phyloP scores from a whole-genome alignment of 2,797 vertebrate species.

The Oreochromis mossambicus region DNA sequence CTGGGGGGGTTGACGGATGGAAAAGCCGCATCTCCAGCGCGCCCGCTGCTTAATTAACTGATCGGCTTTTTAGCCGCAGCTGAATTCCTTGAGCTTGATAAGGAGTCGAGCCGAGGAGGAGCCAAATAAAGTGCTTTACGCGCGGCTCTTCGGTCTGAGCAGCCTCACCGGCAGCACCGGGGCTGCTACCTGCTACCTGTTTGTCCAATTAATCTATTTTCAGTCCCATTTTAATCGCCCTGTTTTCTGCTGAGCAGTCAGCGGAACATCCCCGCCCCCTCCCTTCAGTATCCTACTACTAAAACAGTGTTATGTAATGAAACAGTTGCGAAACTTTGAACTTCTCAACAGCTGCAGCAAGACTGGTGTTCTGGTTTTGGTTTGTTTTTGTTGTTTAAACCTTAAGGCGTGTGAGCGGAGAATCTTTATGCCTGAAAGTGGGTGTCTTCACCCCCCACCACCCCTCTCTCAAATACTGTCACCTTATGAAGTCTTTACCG shows the following conservation, averaged over 20 bases:
- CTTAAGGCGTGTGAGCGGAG: background rate
- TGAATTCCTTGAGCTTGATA: conserved; percentile 41
- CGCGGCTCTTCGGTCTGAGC: background rate
- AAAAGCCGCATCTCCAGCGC: background rate
- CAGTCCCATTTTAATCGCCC: conserved; percentile 10
- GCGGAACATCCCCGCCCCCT: background rate
- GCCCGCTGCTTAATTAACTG: conserved; percentile 32
- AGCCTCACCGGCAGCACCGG: background rate
- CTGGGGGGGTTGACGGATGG: background rate
- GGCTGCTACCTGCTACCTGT: conserved; percentile 14
- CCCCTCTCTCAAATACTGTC: background rate
- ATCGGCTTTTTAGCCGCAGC: conserved; percentile 26
- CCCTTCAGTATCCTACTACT: conserved; percentile 26
- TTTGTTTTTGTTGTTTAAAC: conserved; percentile 22
- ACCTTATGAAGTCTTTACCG: background rate
- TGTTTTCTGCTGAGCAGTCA: conserved; percentile 18
- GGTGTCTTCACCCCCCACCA: background rate
- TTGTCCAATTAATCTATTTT: conserved; percentile 20
- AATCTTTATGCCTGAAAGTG: background rate
- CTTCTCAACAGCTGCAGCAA: conserved; percentile 18
- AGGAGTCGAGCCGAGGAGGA: conserved; percentile 17
- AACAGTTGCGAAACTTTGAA: conserved; percentile 71
- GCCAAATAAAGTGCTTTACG: conserved; percentile 1
- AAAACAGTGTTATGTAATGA: conserved; percentile 67
- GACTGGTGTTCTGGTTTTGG: background rate